phyloP scores from a whole-genome alignment of 2,113 vertebrate species.

The Podarcis raffonei region DNA sequence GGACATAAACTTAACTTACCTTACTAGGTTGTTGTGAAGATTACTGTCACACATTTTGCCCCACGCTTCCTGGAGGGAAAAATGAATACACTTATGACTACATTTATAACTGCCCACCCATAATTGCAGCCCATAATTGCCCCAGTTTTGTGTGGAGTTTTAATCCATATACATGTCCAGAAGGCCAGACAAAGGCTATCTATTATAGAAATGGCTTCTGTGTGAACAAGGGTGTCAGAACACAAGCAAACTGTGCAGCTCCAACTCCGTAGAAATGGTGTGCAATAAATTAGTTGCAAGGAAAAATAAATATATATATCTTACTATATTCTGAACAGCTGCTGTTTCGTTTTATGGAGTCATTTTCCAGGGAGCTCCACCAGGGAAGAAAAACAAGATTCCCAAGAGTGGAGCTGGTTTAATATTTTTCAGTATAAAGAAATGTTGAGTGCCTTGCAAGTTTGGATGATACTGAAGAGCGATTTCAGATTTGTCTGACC shows the following conservation, averaged over 20 bases:
- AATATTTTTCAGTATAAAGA: not conserved
- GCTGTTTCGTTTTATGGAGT: conserved; percentile 56
- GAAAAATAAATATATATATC: not conserved
- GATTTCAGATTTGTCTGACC: not conserved
- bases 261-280: conserved; percentile 21
- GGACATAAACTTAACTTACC: not conserved
- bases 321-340: conserved; percentile 57
- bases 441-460: not conserved
- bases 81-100: not conserved
- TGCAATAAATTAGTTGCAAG: conserved; percentile 53
- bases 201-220: not conserved
- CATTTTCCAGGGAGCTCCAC: conserved; percentile 7
- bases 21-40: not conserved
- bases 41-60: too few species aligned
- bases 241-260: not conserved
- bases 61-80: not conserved
- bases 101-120: not conserved
- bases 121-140: too few species aligned
- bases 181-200: not conserved
- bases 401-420: conserved; percentile 4
- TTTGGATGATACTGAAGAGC: not conserved
- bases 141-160: not conserved
- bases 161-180: not conserved
- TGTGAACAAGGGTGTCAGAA: not conserved
- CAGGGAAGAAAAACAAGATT: not conserved